Conservation (phyloP, 2,113 vertebrate species). For the Bos javanicus region DNA sequence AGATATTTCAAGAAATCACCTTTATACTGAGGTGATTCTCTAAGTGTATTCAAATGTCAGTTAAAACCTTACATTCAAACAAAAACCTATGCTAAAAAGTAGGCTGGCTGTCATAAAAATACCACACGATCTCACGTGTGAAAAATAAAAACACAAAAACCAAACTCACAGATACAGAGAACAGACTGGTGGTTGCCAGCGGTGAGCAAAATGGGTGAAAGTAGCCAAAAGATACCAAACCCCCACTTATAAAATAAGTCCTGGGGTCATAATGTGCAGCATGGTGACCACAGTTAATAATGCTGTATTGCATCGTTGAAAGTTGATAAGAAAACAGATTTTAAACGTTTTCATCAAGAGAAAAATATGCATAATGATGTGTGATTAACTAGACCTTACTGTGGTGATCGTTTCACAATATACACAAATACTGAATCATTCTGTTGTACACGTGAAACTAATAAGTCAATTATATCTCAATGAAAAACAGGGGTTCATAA, state of each 20-base stretch:
- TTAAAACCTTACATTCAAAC: not conserved
- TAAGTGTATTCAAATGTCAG: not conserved
- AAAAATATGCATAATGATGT: not conserved
- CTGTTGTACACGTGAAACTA: not conserved
- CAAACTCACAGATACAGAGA: not conserved
- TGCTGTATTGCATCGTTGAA: not conserved
- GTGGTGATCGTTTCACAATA: not conserved
- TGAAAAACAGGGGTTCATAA: not conserved
- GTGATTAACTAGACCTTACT: not conserved
- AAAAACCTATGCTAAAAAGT: not conserved
- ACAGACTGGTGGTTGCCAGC: not conserved
- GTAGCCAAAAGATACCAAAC: not conserved
- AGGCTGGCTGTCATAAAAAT: not conserved
- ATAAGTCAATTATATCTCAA: not conserved
- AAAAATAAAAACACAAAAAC: not conserved
- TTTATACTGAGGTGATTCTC: not conserved
- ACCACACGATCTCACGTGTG: not conserved
- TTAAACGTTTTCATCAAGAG: not conserved
- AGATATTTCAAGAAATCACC: slow-evolving; percentile 9
- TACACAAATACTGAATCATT: not conserved
- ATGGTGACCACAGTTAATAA: not conserved
- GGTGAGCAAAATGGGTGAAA: not conserved
- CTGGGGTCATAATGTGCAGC: not conserved
- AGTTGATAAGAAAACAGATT: not conserved
- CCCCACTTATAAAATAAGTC: not conserved